Base-by-base conservation (phyloP, 2,113 vertebrate species). In the Speoplatyrhinus poulsoni region DNA sequence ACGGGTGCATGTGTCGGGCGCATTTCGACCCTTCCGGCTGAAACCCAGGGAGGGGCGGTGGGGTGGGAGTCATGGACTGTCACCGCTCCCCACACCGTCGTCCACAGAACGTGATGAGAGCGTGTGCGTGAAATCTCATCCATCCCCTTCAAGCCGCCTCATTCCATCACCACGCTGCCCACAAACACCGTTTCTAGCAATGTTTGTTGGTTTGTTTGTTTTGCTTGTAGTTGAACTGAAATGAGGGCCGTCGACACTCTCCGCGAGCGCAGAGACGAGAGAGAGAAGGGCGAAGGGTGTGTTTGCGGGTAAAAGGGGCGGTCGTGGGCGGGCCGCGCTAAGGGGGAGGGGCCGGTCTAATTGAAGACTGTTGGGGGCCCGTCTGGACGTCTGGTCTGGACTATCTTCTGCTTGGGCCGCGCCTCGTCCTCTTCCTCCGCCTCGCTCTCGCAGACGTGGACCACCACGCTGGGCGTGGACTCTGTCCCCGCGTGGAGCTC, bases 401-500 rank as follows among this genome's bases (percentile, higher is more conserved):
- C 88, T 26, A 99, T 97, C 91, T 96, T 96, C 91, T 95, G 95
- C 73, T 93, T 96, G 74, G 96, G 94, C 55, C 94, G 95, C 1
- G 92, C 95, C 65, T 95, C 96, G 26, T 92, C 92, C 19, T 98
- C 96, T 0, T 95, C 95, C 83, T 98, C 98, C 0, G 85, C 84
- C 80, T 94, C 93, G 2, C 96, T 98, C 83, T 99, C 98, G 1
- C 98, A 99, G 79, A 99, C 96, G 0, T 99, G 98, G 56, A 99
- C 97, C 0, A 99, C 96, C 48, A 99, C 98, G 0, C 98, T 99
- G 1, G 98, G 98, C 2, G 98, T 99, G 1, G 95, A 98, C 81
- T 98, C 97, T 0, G 96, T 98, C 13, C 97, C 98, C 0, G 97
- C 96, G 0, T 98, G 97, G 15, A 99, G 95, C 86, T 98, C 97